phyloP scores from a whole-genome alignment of 2,797 vertebrate genomes.

The Holocentrus rufus region DNA sequence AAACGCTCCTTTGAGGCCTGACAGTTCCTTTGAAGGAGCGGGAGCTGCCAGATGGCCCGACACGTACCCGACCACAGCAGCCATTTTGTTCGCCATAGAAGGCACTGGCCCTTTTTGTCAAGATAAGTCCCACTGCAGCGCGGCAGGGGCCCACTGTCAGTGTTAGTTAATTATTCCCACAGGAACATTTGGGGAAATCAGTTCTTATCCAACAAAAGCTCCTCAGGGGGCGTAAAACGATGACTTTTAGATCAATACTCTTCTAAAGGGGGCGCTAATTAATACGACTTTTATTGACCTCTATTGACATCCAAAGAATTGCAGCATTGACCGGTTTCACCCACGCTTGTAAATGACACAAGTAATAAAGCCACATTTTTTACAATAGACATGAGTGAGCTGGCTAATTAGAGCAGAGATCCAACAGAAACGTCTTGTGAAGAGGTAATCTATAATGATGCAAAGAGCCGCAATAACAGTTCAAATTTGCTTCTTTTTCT shows the following conservation, averaged over 20 bases:
- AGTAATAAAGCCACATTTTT: slow-evolving; percentile 23
- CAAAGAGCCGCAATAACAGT: slow-evolving; percentile 75
- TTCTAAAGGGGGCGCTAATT: too few species aligned
- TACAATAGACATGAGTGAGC: slow-evolving; percentile 32
- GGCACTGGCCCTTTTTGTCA: slow-evolving; percentile 35
- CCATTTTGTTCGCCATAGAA: slow-evolving; percentile 31
- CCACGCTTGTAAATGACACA: slow-evolving; percentile 24
- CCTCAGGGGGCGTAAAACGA: neutral
- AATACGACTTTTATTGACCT: too few species aligned
- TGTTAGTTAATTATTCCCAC: slow-evolving; percentile 32
- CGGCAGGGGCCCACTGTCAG: neutral
- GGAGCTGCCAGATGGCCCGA: slow-evolving; percentile 67
- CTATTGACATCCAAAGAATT: too few species aligned
- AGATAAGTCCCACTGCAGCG: slow-evolving; percentile 11
- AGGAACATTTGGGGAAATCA: slow-evolving; percentile 15
- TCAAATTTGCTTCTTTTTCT: too few species aligned
- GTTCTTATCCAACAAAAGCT: neutral
- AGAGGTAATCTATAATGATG: slow-evolving; percentile 64
- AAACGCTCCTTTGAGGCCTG: slow-evolving; percentile 68
- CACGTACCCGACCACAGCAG: slow-evolving; percentile 38
- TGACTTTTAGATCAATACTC: slow-evolving; percentile 24
- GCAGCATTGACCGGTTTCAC: slow-evolving; percentile 16
- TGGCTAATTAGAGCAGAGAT: slow-evolving; percentile 57
- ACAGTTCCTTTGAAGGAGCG: slow-evolving; percentile 69
- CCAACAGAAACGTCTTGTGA: slow-evolving; percentile 32